Evolutionary conservation across 2,888 invertebrate species (phyloP).

Genomic region (Metalampra italica): DNA sequence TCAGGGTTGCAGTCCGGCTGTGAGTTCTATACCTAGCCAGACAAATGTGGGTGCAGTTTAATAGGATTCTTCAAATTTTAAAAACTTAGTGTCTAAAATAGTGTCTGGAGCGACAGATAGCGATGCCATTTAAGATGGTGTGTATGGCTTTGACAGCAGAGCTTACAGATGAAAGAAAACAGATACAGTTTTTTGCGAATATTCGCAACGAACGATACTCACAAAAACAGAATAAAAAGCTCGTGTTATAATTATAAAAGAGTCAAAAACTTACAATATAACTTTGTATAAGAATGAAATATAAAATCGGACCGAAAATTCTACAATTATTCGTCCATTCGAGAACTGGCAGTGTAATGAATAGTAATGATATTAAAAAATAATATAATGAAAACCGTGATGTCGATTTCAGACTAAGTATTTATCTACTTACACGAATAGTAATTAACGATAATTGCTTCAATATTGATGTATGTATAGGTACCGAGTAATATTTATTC

Average conservation of each 20-base stretch:
- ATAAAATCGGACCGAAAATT: conserved; percentile 72
- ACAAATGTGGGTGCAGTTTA: too few species aligned
- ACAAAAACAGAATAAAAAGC: conserved; percentile 28
- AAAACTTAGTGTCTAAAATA: too few species aligned
- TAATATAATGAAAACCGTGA: conserved; percentile 47
- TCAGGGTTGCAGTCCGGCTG: background rate
- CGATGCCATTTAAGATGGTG: too few species aligned
- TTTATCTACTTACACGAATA: conserved; percentile 68
- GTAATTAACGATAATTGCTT: conserved; percentile 75
- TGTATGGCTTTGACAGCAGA: too few species aligned
- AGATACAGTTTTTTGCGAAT: background rate
- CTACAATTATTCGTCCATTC: conserved; percentile 65
- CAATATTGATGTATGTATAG: conserved; percentile 62
- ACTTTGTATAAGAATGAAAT: conserved; percentile 71
- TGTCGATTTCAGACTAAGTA: conserved; percentile 37
- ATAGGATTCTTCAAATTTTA: too few species aligned
- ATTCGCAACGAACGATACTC: conserved; percentile 21
- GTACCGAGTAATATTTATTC: conserved; percentile 50
- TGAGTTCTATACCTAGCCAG: conserved; percentile 7
- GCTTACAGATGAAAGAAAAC: conserved; percentile 35
- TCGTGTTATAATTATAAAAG: conserved; percentile 45
- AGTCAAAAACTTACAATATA: conserved; percentile 70
- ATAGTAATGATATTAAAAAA: conserved; percentile 55
- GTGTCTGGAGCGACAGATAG: too few species aligned
- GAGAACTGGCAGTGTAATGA: conserved; percentile 25